Base-by-base conservation (phyloP, 37 sponge, comb jelly and placozoan species). In the Trichoplax adhaerens region DNA sequence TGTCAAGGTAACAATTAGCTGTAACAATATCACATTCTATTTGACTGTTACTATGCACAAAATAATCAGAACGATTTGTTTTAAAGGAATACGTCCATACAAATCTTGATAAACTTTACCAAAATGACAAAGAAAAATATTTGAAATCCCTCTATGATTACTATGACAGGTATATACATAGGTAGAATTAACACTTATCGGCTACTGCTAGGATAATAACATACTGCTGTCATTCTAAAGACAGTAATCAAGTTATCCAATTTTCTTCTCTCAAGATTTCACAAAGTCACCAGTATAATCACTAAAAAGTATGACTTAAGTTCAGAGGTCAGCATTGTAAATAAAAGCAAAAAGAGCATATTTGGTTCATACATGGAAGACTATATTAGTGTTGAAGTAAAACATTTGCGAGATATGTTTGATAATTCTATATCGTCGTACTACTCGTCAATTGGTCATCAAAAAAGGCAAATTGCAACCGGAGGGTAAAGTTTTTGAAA, bases 121-220 rank as follows among this genome's bases (percentile, higher is more conserved):
- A 29, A 29, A 29, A 29, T 29, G 29, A 29, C 29, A 29, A 2
- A 12, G 47, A 4, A 54, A 55, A 52, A 47, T 83, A 87, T 65
- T 73, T 87, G 53, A 76, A 52, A 3, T 61, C 7, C 52, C 77
- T 87, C 29, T 63, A 81, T 70, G 81, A 80, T 7, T 77, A 84
- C 62, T 81, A 84, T 64, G 53, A 8, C 4, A 84, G 65, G 88
- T 87, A 56, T 64, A 29, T 29, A 29, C 29, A 29, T 29, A 29
- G 29, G 29, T 29, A 29, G 29, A 29, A 29, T 29, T 29, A 29
- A 29, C 29, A 29, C 29, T 29, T 29, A 29, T 29, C 29, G 29
- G 29, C 29, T 29, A 29, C 29, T 29, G 29, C 29, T 29, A 29
- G 29, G 29, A 29, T 29, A 29, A 29, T 29, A 29, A 29, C 29